Percentiles rank a stretch among this genome's conserved stretches.
Evolutionary conservation across 2,888 invertebrate species (phyloP).

Genomic region (Vanessa cardui): DNA sequence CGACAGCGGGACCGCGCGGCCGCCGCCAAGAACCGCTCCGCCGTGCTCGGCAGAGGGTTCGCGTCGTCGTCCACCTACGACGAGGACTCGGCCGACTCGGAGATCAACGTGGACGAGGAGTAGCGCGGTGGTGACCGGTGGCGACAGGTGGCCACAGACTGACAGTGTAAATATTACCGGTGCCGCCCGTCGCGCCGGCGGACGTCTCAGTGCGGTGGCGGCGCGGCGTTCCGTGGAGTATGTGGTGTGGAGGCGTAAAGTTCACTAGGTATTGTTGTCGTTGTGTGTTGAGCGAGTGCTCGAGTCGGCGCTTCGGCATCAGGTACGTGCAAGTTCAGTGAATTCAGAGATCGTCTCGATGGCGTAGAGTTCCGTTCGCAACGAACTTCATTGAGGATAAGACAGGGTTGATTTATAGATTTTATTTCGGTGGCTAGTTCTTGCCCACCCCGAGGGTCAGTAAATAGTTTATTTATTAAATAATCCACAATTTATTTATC

Average conservation of each 20-base stretch:
- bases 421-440: slow-evolving; percentile 50
- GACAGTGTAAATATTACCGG: slow-evolving; percentile 61
- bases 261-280: slow-evolving; percentile 58
- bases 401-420: slow-evolving; percentile 70
- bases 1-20: slow-evolving; percentile 97
- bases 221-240: slow-evolving; percentile 45
- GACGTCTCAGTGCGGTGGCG: slow-evolving; percentile 61
- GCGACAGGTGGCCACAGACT: too few species aligned
- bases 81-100: slow-evolving; percentile 79
- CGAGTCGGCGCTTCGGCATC: slow-evolving; percentile 52
- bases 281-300: slow-evolving; percentile 71
- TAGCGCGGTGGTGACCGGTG: slow-evolving; percentile 54
- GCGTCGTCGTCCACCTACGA: slow-evolving; percentile 80
- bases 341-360: slow-evolving; percentile 32
- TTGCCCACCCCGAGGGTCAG: slow-evolving; percentile 41
- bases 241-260: slow-evolving; percentile 70
- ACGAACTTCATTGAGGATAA: slow-evolving; percentile 44
- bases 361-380: slow-evolving; percentile 29
- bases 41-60: slow-evolving; percentile 76
- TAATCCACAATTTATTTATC: slow-evolving; percentile 45
- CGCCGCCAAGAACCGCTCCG: slow-evolving; percentile 98
- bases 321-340: slow-evolving; percentile 70
- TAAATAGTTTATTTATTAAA: slow-evolving; percentile 50
- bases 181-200: slow-evolving; percentile 34
- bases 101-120: slow-evolving; percentile 80